These are phyloP conservation scores for Trisateles emortualis DNA, from an alignment of 2,888 invertebrate species.

Conservation along the genomic window DNA sequence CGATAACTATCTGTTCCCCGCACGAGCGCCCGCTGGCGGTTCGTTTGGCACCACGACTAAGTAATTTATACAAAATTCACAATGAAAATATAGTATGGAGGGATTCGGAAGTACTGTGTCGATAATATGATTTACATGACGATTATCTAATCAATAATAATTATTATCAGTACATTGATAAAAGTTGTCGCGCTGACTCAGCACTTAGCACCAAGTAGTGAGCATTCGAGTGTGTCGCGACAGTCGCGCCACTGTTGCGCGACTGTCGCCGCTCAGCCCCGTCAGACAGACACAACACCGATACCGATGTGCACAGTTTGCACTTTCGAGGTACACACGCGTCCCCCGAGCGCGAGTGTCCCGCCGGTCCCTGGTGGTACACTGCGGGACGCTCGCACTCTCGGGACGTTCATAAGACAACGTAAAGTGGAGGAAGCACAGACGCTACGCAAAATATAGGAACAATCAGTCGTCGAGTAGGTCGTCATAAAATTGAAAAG, in stretches of 20 bases:
- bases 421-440: conserved; percentile 59
- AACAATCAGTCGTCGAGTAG: conserved; percentile 71
- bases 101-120: conserved; percentile 58
- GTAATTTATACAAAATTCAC: conserved; percentile 45
- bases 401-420: background rate
- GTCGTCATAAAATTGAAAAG: conserved; percentile 63
- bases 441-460: conserved; percentile 62
- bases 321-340: no score
- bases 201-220: conserved; percentile 73
- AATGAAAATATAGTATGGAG: conserved; percentile 53
- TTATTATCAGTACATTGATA: conserved; percentile 30
- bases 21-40: conserved; percentile 31
- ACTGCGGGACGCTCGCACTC: no score
- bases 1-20: conserved; percentile 26
- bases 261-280: background rate
- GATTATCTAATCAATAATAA: conserved; percentile 29
- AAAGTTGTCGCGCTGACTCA: conserved; percentile 44
- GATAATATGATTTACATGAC: conserved; percentile 31
- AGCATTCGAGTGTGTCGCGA: conserved; percentile 50
- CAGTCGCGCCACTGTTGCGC: conserved; percentile 2
- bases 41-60: conserved; percentile 47
- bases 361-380: no score
- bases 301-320: background rate
- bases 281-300: background rate
- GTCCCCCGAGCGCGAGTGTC: no score